Evolutionary conservation across 2,888 invertebrate species (phyloP).

Genomic region (Andrena camellia): DNA sequence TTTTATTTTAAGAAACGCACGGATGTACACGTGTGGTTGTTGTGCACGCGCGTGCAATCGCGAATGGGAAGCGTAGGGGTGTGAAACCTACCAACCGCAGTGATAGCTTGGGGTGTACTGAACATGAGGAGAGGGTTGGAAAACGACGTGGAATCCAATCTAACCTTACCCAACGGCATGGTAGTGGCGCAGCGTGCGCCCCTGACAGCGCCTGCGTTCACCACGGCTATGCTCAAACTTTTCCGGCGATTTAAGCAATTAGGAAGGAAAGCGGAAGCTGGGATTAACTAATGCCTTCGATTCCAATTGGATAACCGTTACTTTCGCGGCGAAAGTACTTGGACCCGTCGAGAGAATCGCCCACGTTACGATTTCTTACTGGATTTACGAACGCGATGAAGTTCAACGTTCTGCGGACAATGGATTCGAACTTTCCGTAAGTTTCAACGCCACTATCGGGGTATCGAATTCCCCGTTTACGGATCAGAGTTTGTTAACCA

Average conservation of each 20-base stretch:
- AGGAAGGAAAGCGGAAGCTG: slow-evolving; percentile 62
- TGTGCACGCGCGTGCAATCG: slow-evolving; percentile 43
- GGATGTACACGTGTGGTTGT: slow-evolving; percentile 34
- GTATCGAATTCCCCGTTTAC: too few relatives aligned
- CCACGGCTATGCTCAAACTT: slow-evolving; percentile 57
- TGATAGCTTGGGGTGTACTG: slow-evolving; percentile 70
- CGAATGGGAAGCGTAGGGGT: not conserved
- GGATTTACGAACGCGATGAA: slow-evolving; percentile 23
- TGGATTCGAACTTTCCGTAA: slow-evolving; percentile 21
- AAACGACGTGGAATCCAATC: slow-evolving; percentile 63
- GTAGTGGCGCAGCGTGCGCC: slow-evolving; percentile 66
- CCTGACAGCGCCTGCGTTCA: slow-evolving; percentile 58
- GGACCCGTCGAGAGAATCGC: slow-evolving; percentile 6
- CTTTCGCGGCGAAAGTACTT: slow-evolving; percentile 21
- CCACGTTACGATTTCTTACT: not conserved
- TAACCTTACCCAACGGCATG: slow-evolving; percentile 63
- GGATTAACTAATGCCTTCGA: slow-evolving; percentile 52
- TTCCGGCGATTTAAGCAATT: slow-evolving; percentile 65
- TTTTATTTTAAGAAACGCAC: slow-evolving; percentile 28
- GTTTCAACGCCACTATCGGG: not conserved
- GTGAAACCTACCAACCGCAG: slow-evolving; percentile 63
- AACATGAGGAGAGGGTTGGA: slow-evolving; percentile 64
- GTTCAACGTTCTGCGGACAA: slow-evolving; percentile 11
- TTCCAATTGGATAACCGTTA: slow-evolving; percentile 46
- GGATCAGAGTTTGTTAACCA: too few relatives aligned